Conservation (phyloP, 2,888 invertebrate species). For the Auanema sp. region DNA sequence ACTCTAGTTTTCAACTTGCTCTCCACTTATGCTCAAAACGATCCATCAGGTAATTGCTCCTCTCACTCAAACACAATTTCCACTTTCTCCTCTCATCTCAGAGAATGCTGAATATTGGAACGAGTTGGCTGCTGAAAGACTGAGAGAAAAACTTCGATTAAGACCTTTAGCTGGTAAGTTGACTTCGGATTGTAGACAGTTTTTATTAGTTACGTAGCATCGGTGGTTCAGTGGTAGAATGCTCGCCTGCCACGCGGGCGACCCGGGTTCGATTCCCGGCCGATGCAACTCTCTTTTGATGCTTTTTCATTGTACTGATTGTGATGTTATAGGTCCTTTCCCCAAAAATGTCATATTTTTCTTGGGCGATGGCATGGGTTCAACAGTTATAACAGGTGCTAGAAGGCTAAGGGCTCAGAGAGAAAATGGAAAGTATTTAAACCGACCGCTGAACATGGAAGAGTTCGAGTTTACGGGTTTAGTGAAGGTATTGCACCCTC, state of each 20-base stretch:
- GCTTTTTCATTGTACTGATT: no score
- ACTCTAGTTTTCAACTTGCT: no score
- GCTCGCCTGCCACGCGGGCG: constrained; percentile 61
- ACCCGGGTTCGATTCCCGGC: constrained; percentile 60
- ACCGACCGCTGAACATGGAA: constrained; percentile 10
- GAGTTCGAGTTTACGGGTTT: constrained; percentile 8
- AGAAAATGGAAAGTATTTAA: neutral
- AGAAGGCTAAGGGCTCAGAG: constrained; percentile 14
- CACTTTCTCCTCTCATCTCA: no score
- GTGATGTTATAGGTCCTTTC: neutral
- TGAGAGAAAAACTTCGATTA: no score
- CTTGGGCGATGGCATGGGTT: constrained; percentile 19
- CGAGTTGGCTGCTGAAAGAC: no score
- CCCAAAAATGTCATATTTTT: constrained; percentile 20
- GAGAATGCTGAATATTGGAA: no score
- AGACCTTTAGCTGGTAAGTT: no score
- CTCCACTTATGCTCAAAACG: no score
- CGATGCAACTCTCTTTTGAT: constrained; percentile 64
- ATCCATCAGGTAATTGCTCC: no score
- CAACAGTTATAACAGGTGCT: constrained; percentile 11
- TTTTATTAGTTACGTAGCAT: constrained; percentile 30
- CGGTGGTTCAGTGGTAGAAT: constrained; percentile 61
- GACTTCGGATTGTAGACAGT: no score
- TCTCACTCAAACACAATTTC: no score
- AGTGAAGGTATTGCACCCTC: constrained; percentile 8